These are phyloP conservation scores for Paramormyrops hopkinsi DNA, from an alignment of 2,797 vertebrate genomes.

Conservation along the genomic window DNA sequence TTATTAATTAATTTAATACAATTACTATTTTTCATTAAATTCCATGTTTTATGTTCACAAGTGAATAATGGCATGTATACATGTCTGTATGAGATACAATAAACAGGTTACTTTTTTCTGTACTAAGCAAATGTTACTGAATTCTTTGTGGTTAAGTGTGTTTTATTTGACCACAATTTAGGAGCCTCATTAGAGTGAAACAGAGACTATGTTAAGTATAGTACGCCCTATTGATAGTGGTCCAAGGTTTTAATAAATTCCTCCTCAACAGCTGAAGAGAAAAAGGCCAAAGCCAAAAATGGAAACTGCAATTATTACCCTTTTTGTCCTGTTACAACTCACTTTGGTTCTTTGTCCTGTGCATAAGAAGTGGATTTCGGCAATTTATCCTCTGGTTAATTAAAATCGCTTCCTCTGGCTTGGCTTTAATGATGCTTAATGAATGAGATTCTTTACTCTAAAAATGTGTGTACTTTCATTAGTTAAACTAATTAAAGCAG, in stretches of 20 bases:
- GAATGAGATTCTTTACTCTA: constrained; percentile 15
- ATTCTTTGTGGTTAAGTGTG: neutral
- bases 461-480: constrained; percentile 14
- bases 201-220: neutral
- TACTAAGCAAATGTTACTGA: neutral
- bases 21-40: neutral
- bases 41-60: neutral
- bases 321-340: neutral
- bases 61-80: neutral
- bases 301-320: constrained; percentile 8
- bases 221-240: neutral
- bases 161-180: neutral
- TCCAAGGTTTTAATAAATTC: neutral
- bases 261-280: neutral
- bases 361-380: neutral
- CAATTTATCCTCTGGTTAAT: constrained; percentile 19
- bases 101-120: neutral
- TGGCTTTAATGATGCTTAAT: constrained; percentile 17
- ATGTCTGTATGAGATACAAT: neutral
- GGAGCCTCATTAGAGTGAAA: neutral
- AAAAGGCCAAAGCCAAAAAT: constrained; percentile 2
- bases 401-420: constrained; percentile 4
- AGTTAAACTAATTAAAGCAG: constrained; percentile 18
- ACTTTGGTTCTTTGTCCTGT: constrained; percentile 9
- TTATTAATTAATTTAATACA: constrained; percentile 20